Conservation (phyloP, 2,113 vertebrate genomes). For the Ursus arctos region DNA sequence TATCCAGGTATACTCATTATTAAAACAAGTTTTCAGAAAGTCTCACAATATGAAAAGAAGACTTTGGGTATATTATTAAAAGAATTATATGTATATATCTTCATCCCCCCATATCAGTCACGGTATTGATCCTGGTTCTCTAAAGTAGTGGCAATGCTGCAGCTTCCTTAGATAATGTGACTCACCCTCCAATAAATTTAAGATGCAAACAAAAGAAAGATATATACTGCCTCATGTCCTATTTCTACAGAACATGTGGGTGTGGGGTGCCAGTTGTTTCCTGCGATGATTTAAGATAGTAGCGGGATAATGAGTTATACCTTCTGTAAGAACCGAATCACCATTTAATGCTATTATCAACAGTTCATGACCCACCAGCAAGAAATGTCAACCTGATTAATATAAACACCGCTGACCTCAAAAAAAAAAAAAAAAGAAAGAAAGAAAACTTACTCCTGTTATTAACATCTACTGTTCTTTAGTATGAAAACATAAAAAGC, state of each 20-base stretch:
- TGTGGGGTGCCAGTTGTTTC: constrained; percentile 81
- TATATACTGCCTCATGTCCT: neutral
- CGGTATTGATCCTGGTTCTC: neutral
- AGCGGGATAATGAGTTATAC: constrained; percentile 89
- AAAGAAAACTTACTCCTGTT: constrained; percentile 78
- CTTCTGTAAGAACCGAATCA: constrained; percentile 89
- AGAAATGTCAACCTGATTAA: constrained; percentile 92
- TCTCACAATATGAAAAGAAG: constrained; percentile 5
- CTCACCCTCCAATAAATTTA: constrained; percentile 64
- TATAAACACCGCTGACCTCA: constrained; percentile 89
- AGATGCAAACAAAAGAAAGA: constrained; percentile 68
- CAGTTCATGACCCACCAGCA: constrained; percentile 92
- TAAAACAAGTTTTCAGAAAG: constrained; percentile 57
- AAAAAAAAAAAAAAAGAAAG: constrained; percentile 74
- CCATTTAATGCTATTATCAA: constrained; percentile 92
- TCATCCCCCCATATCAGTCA: neutral
- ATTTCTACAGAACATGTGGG: constrained; percentile 28
- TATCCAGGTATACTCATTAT: neutral
- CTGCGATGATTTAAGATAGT: constrained; percentile 89
- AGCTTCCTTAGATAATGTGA: neutral
- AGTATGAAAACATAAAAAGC: constrained; percentile 76
- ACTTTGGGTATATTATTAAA: neutral
- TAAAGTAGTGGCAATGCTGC: constrained; percentile 23
- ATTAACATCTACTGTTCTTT: constrained; percentile 67
- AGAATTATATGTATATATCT: neutral